Evolutionary conservation across 2,113 vertebrate species (phyloP).

Genomic region (Nettapus auritus): DNA sequence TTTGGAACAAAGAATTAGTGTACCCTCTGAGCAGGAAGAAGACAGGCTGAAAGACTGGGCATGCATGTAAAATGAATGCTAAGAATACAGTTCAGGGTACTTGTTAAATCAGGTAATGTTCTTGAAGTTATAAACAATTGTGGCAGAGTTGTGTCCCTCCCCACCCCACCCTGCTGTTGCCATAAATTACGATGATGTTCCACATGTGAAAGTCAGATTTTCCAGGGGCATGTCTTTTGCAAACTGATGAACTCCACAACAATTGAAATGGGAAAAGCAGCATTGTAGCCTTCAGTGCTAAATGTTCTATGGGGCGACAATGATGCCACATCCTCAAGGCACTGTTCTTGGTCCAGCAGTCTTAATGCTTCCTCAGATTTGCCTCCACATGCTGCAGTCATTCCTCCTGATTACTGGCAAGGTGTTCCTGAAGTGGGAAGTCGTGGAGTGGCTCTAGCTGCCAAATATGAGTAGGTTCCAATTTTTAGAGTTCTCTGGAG

Average conservation of each 20-base stretch:
- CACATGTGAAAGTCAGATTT: background rate
- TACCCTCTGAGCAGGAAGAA: background rate
- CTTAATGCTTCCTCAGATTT: background rate
- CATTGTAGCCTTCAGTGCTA: background rate
- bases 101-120: background rate
- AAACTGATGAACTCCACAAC: background rate
- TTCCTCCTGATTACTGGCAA: background rate
- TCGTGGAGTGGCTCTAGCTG: background rate
- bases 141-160: background rate
- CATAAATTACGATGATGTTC: background rate
- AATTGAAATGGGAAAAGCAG: background rate
- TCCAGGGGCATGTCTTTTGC: background rate
- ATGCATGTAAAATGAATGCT: background rate
- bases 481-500: background rate
- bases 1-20: background rate
- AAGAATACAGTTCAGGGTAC: background rate
- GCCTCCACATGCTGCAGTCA: background rate
- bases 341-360: background rate
- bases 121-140: background rate
- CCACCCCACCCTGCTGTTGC: accelerated
- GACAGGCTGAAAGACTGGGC: background rate
- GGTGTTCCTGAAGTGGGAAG: background rate
- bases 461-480: background rate
- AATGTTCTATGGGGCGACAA: background rate
- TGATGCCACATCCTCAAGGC: background rate